These are phyloP conservation scores for Lutjanus erythropterus DNA, from an alignment of 2,113 vertebrate species.

Conservation along the genomic window DNA sequence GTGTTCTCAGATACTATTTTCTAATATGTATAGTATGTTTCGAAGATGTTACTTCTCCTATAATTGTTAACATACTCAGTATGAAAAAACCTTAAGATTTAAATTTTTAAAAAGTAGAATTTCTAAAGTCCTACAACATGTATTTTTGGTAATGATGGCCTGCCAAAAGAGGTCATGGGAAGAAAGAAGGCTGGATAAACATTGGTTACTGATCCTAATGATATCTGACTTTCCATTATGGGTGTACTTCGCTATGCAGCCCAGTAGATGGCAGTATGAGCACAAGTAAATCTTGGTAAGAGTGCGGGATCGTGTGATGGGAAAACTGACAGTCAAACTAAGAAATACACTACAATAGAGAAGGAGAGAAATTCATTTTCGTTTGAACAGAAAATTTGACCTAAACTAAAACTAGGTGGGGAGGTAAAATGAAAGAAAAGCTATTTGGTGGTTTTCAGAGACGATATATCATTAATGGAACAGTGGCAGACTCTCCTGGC, in stretches of 20 bases:
- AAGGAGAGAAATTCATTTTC: background rate
- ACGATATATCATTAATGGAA: background rate
- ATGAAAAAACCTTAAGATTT: background rate
- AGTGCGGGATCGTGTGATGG: background rate
- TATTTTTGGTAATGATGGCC: background rate
- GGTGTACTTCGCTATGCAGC: background rate
- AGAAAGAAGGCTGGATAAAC: background rate
- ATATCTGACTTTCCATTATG: background rate
- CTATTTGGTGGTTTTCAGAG: background rate
- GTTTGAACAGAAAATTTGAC: background rate
- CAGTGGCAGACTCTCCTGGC: background rate
- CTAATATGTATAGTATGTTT: too few relatives aligned
- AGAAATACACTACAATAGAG: background rate
- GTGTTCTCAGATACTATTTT: too few relatives aligned
- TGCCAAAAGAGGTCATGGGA: background rate
- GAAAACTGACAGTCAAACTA: background rate
- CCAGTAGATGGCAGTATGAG: slow-evolving; percentile 79
- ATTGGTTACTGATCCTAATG: background rate
- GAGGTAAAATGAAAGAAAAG: background rate
- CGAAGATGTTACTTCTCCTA: background rate
- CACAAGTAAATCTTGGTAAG: slow-evolving; percentile 22
- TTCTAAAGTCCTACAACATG: background rate
- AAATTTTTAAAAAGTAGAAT: too few relatives aligned
- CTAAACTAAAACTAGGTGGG: background rate
- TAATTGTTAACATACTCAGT: background rate